Evolutionary conservation across 1,140 invertebrate genomes (phyloP).

Genomic region (Drosophila hydei): DNA sequence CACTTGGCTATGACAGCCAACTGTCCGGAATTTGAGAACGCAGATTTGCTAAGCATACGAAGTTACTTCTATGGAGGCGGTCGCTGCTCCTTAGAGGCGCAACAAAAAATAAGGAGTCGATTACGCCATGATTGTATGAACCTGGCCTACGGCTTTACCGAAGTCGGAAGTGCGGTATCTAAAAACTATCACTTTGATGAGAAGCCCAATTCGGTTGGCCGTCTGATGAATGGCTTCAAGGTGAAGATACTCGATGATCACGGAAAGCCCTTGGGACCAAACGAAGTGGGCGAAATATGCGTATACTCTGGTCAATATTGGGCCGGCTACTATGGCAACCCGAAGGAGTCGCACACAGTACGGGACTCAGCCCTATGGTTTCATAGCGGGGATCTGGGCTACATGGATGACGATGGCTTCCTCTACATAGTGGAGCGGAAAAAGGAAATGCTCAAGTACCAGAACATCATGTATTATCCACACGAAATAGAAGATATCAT

Average conservation of each 20-base stretch:
- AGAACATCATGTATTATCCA: constrained; percentile 76
- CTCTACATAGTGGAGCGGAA: constrained; percentile 86
- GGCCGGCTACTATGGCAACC: constrained; percentile 70
- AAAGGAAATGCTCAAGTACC: constrained; percentile 86
- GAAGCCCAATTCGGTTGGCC: constrained; percentile 66
- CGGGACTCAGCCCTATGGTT: constrained; percentile 85
- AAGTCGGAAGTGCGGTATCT: constrained; percentile 42
- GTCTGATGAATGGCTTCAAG: constrained; percentile 33
- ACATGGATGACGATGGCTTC: constrained; percentile 85
- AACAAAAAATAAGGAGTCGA: constrained; percentile 43
- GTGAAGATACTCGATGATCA: constrained; percentile 78
- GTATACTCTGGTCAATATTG: constrained; percentile 49
- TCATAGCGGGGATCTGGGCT: constrained; percentile 88
- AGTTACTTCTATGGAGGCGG: constrained; percentile 55
- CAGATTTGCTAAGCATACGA: constrained; percentile 44
- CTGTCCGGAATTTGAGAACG: constrained; percentile 34
- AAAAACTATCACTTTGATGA: constrained; percentile 53
- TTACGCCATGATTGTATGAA: constrained; percentile 42
- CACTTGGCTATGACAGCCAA: constrained; percentile 61
- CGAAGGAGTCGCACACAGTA: constrained; percentile 42
- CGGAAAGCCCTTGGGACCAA: constrained; percentile 37
- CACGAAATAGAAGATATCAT: constrained; percentile 66
- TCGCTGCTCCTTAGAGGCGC: constrained; percentile 46
- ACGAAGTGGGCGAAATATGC: constrained; percentile 70
- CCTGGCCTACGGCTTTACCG: constrained; percentile 58